Evolutionary conservation across 2,888 invertebrate species (phyloP), one percentile per base, ranked within the genome.

Genomic region (Biston stratarius): DNA sequence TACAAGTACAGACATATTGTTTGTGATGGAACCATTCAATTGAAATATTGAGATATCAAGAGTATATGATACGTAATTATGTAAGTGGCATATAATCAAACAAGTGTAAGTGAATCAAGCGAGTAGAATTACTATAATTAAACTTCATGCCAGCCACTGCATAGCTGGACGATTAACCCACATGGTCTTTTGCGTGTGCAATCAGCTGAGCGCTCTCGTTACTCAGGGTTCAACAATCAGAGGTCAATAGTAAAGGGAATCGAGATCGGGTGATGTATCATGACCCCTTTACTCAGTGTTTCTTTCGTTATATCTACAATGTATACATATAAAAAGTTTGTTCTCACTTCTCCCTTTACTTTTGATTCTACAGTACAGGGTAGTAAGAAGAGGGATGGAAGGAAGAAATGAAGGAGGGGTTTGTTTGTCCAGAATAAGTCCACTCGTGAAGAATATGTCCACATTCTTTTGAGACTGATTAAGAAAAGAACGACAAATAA

Each of bases 251-350:
- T 14, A 52, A 60, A 59, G 45, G 42, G 36, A 51, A 49, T 38
- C 24, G 5, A 44, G 69, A 71, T 63, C 62, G 74, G 24, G n/a
- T n/a, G 52, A 14, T 36, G 36, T 36, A 8, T 6, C 33, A 36
- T 34, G n/a, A 34, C n/a, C 14, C 8, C 14, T 52, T 15, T n/a
- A 15, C 14, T 47, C 14, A 7, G 47, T 15, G 14, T 47, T 47
- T 5, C n/a, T 44, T n/a, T 44, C 44, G 5, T 44, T 44, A 2
- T n/a, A 6, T 38, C 38, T 38, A 38, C 38, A 24, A 24, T 24
- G n/a, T n/a, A 24, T 24, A 24, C 24, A 24, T 24, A 24, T 24
- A 24, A 3, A 24, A 24, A 24, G 24, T 1, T 2, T 24, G 24
- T 24, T 3, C 24, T 24, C 24, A 24, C 24, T 24, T 24, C 24